Evolutionary conservation across 2,797 vertebrate species (phyloP).

Genomic region (Cynopterus sphinx): DNA sequence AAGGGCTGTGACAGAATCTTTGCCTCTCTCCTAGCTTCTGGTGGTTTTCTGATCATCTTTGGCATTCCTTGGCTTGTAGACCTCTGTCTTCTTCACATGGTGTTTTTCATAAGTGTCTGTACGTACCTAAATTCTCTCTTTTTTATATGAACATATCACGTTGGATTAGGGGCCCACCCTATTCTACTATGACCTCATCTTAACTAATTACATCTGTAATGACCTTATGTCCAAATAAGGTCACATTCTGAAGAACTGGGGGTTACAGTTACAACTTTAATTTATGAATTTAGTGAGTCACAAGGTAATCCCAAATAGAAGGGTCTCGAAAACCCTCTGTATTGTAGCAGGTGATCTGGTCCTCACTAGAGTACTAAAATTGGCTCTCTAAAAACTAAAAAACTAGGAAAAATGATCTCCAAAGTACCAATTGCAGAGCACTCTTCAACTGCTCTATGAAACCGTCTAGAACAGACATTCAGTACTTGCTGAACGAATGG

Average conservation of each 20-base stretch:
- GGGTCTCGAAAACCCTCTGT: not conserved
- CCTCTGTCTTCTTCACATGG: not conserved
- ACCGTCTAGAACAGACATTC: not conserved
- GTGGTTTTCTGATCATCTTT: not conserved
- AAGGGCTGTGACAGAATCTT: not conserved
- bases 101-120: not conserved
- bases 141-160: not conserved
- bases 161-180: not conserved
- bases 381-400: not conserved
- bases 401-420: not conserved
- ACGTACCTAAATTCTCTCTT: not conserved
- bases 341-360: not conserved
- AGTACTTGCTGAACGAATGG: not conserved
- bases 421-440: not conserved
- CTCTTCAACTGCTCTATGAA: not conserved
- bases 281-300: not conserved
- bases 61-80: not conserved
- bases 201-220: not conserved
- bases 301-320: not conserved
- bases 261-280: not conserved
- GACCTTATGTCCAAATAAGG: not conserved
- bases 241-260: not conserved
- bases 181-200: not conserved
- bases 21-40: not conserved
- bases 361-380: not conserved